Evolutionary conservation across 2,888 invertebrate genomes (phyloP).

Genomic region (Tenodera sinensis): DNA sequence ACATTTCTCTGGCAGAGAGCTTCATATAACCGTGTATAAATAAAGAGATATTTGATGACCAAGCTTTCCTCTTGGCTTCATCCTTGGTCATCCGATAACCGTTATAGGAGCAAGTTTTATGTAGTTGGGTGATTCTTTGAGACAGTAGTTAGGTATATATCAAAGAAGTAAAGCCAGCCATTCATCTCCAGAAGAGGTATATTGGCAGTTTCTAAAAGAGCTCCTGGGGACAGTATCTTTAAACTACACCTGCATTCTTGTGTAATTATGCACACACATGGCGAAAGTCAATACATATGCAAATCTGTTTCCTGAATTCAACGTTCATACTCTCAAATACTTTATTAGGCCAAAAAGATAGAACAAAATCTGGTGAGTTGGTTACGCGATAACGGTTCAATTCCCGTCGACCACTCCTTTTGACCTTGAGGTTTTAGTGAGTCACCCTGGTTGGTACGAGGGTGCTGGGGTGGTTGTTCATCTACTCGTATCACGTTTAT

Average conservation of each 20-base stretch:
- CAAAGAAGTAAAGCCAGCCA: neutral
- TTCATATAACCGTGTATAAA: neutral
- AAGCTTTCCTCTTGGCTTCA: neutral
- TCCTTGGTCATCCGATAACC: neutral
- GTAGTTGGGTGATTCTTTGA: neutral
- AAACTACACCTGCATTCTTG: neutral
- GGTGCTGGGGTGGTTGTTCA: too few relatives aligned
- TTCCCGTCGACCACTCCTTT: too few relatives aligned
- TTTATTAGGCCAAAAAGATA: too few relatives aligned
- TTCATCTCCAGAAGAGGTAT: neutral
- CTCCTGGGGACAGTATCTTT: neutral
- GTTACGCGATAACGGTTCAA: too few relatives aligned
- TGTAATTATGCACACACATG: too few relatives aligned
- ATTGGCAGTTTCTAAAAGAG: neutral
- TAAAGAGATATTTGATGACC: neutral
- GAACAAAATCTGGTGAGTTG: too few relatives aligned
- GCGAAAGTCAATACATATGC: too few relatives aligned
- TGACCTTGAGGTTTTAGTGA: too few relatives aligned
- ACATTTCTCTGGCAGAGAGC: neutral
- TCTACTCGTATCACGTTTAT: too few relatives aligned
- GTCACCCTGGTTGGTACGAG: too few relatives aligned
- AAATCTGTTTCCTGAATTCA: too few relatives aligned
- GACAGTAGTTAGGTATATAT: neutral
- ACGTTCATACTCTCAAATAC: too few relatives aligned
- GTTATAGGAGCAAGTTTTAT: neutral